Percentiles rank a stretch among this genome's conserved stretches.
Conservation (phyloP, 37 sponge, comb jelly and placozoan genomes). For the Hexactinellida sp. region DNA sequence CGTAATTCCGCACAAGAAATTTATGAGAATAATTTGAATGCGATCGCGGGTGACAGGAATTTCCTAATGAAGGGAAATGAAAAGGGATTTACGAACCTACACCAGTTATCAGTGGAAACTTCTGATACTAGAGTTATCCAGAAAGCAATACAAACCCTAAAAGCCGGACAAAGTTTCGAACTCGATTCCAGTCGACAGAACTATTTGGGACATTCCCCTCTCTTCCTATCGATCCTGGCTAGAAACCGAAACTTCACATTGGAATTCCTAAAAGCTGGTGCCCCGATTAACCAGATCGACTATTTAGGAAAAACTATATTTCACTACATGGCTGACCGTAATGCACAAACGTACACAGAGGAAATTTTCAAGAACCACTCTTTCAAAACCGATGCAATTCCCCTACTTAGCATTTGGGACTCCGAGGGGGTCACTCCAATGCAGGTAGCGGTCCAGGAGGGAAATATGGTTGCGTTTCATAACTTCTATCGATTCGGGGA, state of each 20-base stretch:
- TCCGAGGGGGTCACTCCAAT: neutral
- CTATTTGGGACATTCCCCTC: neutral
- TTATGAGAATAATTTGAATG: neutral
- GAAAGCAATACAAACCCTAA: neutral
- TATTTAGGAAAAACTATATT: neutral
- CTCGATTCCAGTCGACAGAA: neutral
- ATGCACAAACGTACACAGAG: neutral
- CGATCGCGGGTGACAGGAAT: neutral
- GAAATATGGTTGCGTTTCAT: neutral
- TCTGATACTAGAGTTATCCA: neutral
- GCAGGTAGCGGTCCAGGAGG: neutral
- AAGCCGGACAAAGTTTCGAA: neutral
- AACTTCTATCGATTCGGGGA: neutral
- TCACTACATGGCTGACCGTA: neutral
- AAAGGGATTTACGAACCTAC: neutral
- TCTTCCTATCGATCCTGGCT: neutral
- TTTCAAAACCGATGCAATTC: neutral
- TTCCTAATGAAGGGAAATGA: neutral
- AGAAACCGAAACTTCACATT: neutral
- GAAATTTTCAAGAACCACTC: neutral
- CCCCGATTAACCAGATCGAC: neutral
- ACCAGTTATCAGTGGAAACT: neutral
- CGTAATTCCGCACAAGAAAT: too few species aligned
- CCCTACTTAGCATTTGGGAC: neutral
- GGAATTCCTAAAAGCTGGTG: neutral